phyloP scores from a whole-genome alignment of 2,113 vertebrate species.

The Nicator chloris region DNA sequence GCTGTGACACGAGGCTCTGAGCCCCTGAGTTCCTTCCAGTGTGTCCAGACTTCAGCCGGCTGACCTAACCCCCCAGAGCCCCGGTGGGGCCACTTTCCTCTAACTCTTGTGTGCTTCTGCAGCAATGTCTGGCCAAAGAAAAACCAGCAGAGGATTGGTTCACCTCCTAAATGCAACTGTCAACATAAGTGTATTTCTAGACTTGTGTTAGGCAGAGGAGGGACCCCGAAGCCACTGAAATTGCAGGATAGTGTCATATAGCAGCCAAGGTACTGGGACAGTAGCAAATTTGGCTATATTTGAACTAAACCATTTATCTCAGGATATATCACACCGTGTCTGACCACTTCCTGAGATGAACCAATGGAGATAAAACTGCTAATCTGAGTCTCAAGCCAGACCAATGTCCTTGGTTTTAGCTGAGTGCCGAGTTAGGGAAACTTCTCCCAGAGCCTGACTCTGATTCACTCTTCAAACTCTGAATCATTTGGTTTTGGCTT shows the following conservation, averaged over 20 bases:
- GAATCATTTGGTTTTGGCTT: conserved; percentile 3
- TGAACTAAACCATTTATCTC: not conserved
- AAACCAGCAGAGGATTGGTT: not conserved
- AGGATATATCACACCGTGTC: not conserved
- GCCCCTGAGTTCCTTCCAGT: not conserved
- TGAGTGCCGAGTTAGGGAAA: not conserved
- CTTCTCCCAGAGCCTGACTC: not conserved
- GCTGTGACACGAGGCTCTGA: not conserved
- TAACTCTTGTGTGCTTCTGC: not conserved
- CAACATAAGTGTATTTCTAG: not conserved
- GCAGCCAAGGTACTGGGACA: not conserved
- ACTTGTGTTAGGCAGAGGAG: not conserved
- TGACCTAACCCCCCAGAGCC: not conserved
- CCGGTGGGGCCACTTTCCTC: not conserved
- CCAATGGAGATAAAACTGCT: not conserved
- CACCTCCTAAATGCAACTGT: not conserved
- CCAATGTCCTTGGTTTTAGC: not conserved
- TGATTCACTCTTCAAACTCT: not conserved
- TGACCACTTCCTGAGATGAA: not conserved
- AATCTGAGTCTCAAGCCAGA: not conserved
- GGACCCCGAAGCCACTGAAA: not conserved
- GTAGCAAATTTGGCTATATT: not conserved
- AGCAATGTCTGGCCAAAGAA: not conserved
- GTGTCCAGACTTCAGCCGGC: not conserved
- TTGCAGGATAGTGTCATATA: fast-evolving